Percentiles rank a stretch among this genome's conserved stretches.
These are phyloP conservation scores for Microctonus hyperodae DNA, from an alignment of 2,888 invertebrate species.

Conservation along the genomic window DNA sequence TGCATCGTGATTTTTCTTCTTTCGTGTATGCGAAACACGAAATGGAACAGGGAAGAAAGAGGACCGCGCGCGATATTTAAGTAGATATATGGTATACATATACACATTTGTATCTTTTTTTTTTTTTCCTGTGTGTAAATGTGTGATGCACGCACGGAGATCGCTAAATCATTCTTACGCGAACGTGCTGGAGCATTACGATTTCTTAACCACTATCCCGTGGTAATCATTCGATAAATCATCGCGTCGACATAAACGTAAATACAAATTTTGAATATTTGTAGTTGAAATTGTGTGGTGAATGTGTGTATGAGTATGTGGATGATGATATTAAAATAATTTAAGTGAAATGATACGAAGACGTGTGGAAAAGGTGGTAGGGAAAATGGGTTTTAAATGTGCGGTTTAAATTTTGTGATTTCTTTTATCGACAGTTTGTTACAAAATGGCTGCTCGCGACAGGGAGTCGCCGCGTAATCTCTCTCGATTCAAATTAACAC, in stretches of 20 bases:
- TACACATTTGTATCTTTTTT: too few relatives aligned
- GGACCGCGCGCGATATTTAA: conserved; percentile 18
- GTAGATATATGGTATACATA: background rate
- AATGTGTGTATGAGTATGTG: background rate
- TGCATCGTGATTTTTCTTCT: conserved; percentile 24
- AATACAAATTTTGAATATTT: conserved; percentile 13
- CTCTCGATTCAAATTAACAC: conserved; percentile 70
- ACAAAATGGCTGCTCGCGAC: conserved; percentile 63
- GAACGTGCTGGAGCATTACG: background rate
- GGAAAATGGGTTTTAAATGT: conserved; percentile 1
- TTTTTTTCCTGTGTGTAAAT: conserved; percentile 2
- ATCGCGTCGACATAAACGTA: conserved; percentile 14
- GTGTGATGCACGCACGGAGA: conserved; percentile 23
- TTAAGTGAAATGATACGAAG: background rate
- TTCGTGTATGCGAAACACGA: conserved; percentile 38
- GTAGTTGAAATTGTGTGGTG: too few relatives aligned
- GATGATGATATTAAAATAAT: background rate
- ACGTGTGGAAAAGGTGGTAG: conserved; percentile 5
- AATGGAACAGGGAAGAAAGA: conserved; percentile 36
- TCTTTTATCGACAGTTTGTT: conserved; percentile 64
- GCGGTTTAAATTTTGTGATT: conserved; percentile 43
- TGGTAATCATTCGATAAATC: conserved; percentile 24
- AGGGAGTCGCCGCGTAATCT: conserved; percentile 67
- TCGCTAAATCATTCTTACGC: conserved; percentile 37
- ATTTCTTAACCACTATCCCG: conserved; percentile 8